Conservation (phyloP, 2,888 invertebrate species). For the Lymantria dispar region DNA sequence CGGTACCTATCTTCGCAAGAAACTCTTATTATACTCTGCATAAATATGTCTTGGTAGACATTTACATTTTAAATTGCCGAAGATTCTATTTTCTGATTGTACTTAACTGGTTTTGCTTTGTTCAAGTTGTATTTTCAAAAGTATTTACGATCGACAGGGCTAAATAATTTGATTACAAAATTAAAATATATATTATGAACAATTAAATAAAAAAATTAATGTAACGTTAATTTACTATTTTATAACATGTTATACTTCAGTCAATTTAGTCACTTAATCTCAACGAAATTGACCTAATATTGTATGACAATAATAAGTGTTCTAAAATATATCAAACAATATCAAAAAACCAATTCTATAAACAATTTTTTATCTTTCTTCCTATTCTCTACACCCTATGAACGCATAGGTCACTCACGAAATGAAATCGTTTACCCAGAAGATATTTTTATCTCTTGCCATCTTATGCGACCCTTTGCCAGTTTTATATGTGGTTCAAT, state of each 20-base stretch:
- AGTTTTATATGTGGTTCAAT: constrained; percentile 24
- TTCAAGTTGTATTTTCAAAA: not conserved
- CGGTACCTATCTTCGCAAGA: constrained; percentile 39
- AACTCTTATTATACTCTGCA: constrained; percentile 43
- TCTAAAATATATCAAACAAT: no score
- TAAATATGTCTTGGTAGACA: constrained; percentile 33
- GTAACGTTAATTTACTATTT: no score
- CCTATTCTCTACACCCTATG: no score
- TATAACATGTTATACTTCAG: no score
- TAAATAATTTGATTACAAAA: not conserved
- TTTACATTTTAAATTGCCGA: constrained; percentile 30
- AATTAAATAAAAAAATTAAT: no score
- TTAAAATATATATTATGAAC: no score
- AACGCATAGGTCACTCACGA: no score
- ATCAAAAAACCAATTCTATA: no score
- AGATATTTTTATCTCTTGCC: constrained; percentile 26
- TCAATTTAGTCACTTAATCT: no score
- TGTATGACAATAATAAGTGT: no score
- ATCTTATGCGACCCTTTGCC: constrained; percentile 21
- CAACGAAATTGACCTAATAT: no score
- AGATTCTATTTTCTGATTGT: constrained; percentile 33
- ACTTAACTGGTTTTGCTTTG: constrained; percentile 1
- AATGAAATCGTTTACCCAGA: constrained; percentile 18
- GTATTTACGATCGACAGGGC: not conserved
- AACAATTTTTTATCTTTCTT: no score